A percentile compares a stretch with the other conserved stretches of the same genome.
These are phyloP conservation scores for Puffinus mauretanicus DNA, from an alignment of 2,113 vertebrate genomes.

Conservation along the genomic window DNA sequence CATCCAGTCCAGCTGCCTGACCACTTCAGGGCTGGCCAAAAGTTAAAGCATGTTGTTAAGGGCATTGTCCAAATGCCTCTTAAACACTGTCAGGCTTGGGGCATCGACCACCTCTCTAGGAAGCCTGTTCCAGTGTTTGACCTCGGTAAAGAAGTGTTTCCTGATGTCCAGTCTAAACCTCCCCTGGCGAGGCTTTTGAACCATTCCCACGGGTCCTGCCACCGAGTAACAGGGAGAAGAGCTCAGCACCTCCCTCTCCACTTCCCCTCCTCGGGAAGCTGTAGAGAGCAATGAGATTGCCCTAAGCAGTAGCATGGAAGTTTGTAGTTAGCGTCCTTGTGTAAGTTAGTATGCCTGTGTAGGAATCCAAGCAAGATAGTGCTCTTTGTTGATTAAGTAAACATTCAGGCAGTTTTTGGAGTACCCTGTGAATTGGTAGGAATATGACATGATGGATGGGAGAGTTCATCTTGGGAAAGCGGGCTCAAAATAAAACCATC, in stretches of 20 bases:
- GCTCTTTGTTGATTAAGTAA: neutral
- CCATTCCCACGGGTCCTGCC: rapidly evolving
- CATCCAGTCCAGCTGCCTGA: neutral
- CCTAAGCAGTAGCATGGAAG: neutral
- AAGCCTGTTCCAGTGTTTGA: neutral
- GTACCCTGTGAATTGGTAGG: neutral
- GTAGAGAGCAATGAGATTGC: neutral
- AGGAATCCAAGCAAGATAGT: neutral
- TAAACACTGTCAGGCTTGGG: neutral
- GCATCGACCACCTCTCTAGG: neutral
- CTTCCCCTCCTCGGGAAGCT: neutral
- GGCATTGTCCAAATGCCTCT: neutral
- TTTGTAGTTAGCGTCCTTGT: neutral
- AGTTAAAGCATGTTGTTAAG: neutral
- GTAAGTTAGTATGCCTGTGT: neutral
- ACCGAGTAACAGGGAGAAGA: neutral
- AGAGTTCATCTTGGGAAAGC: neutral
- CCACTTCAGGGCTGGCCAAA: neutral
- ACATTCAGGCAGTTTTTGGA: neutral
- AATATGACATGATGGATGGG: neutral
- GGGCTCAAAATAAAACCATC: neutral
- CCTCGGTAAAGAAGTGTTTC: neutral
- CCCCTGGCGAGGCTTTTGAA: neutral
- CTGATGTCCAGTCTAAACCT: neutral
- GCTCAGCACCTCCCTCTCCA: rapidly evolving